Conservation (phyloP, 2,797 vertebrate species). For the Vultur gryphus region DNA sequence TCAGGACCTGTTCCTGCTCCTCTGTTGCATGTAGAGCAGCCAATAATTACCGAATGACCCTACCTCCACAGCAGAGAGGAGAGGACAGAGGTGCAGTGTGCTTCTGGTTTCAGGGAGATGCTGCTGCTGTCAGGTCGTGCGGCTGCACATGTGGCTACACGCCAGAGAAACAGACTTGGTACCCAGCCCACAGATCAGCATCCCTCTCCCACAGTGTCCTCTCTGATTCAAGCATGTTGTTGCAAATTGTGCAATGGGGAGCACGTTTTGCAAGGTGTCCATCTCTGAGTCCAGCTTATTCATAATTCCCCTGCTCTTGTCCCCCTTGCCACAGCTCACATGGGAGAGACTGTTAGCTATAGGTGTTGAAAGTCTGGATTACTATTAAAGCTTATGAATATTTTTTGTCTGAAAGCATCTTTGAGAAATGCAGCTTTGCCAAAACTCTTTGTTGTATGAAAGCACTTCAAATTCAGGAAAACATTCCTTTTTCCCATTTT, state of each 20-base stretch:
- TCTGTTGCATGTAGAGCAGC: background rate
- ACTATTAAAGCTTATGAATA: background rate
- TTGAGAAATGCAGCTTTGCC: background rate
- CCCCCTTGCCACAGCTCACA: background rate
- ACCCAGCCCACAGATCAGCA: background rate
- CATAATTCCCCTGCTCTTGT: background rate
- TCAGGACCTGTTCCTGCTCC: background rate
- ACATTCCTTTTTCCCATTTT: background rate
- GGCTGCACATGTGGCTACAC: accelerated
- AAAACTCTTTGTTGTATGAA: background rate
- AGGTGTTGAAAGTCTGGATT: background rate
- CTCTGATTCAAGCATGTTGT: background rate
- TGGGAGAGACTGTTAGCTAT: background rate
- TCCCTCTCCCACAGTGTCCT: background rate
- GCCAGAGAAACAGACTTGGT: background rate
- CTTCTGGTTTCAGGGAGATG: background rate
- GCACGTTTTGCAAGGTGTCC: background rate
- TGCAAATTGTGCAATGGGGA: background rate
- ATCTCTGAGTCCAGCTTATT: background rate
- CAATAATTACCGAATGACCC: background rate
- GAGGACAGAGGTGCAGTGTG: accelerated
- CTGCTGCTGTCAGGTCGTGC: background rate
- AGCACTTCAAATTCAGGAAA: background rate
- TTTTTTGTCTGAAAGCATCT: background rate
- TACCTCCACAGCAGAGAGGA: background rate